These are phyloP conservation scores for Octodon degus DNA, from an alignment of 2,113 vertebrate species.

Conservation along the genomic window DNA sequence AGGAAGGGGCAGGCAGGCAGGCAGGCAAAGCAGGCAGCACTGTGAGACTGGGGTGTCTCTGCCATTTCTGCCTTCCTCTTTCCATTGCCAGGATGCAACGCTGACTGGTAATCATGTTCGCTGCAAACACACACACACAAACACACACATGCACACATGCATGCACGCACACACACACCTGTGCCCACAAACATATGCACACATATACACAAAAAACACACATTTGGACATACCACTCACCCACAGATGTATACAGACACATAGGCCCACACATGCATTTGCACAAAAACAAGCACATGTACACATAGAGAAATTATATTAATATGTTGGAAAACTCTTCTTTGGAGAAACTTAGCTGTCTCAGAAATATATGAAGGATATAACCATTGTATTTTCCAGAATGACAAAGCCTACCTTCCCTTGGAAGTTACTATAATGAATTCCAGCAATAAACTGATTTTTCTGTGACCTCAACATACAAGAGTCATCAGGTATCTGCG, in stretches of 20 bases:
- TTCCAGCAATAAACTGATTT: background rate
- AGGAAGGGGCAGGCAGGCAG: background rate
- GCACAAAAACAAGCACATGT: background rate
- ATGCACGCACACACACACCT: background rate
- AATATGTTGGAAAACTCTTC: background rate
- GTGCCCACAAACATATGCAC: background rate
- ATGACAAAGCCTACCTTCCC: background rate
- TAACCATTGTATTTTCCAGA: background rate
- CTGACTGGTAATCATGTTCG: no score
- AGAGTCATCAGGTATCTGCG: background rate
- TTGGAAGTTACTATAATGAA: background rate
- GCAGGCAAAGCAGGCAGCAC: rapidly evolving
- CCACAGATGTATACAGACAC: no score
- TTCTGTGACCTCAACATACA: rapidly evolving
- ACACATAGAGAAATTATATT: background rate
- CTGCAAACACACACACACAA: no score
- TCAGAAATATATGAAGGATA: background rate
- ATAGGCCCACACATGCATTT: background rate
- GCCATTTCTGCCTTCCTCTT: background rate
- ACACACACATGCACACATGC: rapidly evolving
- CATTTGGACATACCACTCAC: background rate
- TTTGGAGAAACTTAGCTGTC: background rate
- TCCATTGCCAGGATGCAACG: background rate
- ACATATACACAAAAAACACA: background rate
- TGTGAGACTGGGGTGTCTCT: no score